Percentiles rank a stretch among this genome's conserved stretches.
These are phyloP conservation scores for Yasuhikotakia modesta DNA, from an alignment of 2,797 vertebrate species.

Conservation along the genomic window DNA sequence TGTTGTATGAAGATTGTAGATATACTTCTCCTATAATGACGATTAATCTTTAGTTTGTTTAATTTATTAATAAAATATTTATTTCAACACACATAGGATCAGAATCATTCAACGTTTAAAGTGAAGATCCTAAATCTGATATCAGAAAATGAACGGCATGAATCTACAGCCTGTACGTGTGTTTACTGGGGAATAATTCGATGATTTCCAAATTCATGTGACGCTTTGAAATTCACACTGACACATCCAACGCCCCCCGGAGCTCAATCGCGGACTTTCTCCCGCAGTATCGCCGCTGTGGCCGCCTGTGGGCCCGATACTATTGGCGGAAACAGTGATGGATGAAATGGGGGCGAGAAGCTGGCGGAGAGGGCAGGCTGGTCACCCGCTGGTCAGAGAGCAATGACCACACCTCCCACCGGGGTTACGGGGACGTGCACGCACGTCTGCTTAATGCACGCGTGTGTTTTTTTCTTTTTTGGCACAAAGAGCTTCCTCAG, in stretches of 20 bases:
- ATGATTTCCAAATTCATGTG: background rate
- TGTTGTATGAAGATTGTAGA: background rate
- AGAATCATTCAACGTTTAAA: too few relatives aligned
- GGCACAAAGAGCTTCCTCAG: conserved; percentile 35
- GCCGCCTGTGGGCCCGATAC: background rate
- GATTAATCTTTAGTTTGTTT: too few relatives aligned
- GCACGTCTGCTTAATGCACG: background rate
- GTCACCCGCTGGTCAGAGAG: conserved; percentile 51
- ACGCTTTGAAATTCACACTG: background rate
- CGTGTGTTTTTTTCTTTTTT: background rate
- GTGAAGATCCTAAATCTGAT: too few relatives aligned
- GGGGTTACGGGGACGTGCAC: conserved; percentile 3
- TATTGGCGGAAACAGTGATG: conserved; percentile 39
- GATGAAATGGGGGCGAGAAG: conserved; percentile 32
- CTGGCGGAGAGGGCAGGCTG: conserved; percentile 71
- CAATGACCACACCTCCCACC: conserved; percentile 37
- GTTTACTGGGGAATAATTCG: background rate
- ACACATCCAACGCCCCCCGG: background rate
- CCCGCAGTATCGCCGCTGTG: background rate
- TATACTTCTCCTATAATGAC: background rate
- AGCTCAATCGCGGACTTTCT: background rate
- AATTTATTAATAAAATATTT: too few relatives aligned
- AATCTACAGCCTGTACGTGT: background rate
- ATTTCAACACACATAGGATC: too few relatives aligned
- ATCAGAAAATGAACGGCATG: too few relatives aligned